phyloP scores from a whole-genome alignment of 2,797 vertebrate species.

The Lerista edwardsae region DNA sequence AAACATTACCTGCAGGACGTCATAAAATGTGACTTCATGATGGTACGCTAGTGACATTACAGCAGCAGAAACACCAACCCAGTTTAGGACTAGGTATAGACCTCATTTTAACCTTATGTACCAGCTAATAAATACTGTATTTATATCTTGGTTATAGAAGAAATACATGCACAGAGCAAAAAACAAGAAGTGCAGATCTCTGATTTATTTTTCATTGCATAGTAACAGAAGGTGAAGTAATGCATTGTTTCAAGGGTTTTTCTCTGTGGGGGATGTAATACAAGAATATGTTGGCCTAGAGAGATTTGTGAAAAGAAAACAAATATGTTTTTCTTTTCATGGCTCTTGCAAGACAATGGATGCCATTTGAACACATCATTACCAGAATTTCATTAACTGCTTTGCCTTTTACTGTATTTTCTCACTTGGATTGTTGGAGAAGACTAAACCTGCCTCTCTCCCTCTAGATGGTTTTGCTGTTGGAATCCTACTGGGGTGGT shows the following conservation, averaged over 20 bases:
- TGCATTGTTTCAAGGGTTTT: not conserved
- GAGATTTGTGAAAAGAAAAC: constrained; percentile 24
- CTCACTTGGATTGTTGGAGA: constrained; percentile 25
- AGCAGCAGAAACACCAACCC: not conserved
- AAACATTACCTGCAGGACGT: not conserved
- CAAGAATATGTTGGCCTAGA: constrained; percentile 14
- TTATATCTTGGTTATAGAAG: constrained; percentile 21
- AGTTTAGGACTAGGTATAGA: not conserved
- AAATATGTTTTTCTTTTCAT: constrained; percentile 7
- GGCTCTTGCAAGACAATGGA: not conserved
- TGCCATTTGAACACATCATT: not conserved
- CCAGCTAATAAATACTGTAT: not conserved
- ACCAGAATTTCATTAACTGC: not conserved
- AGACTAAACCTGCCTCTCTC: constrained; percentile 29
- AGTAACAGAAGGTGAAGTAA: not conserved
- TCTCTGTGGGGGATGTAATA: constrained; percentile 4
- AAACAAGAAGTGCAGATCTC: fast-evolving
- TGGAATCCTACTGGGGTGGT: not conserved
- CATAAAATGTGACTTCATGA: not conserved
- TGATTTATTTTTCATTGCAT: constrained; percentile 33
- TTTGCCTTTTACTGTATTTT: constrained; percentile 9
- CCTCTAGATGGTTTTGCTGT: constrained; percentile 10
- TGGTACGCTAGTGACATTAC: not conserved
- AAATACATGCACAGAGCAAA: constrained; percentile 25
- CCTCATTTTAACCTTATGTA: not conserved